These are phyloP conservation scores for Odontamblyopus rebecca DNA, from an alignment of 2,797 vertebrate genomes.

Conservation along the genomic window DNA sequence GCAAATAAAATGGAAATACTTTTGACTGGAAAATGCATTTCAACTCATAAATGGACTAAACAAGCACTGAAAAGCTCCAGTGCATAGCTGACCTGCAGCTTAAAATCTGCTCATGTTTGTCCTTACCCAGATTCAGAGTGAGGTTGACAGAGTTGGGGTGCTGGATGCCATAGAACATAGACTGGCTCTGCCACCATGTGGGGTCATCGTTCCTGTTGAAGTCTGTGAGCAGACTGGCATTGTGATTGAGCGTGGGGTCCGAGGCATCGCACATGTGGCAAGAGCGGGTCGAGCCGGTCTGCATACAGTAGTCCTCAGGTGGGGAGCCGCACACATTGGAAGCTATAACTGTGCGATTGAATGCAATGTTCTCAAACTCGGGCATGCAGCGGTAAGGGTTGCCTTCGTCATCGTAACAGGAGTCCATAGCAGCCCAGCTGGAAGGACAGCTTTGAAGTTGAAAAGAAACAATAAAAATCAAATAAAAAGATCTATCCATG, in stretches of 20 bases:
- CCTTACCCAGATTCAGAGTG: constrained; percentile 87
- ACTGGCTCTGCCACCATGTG: constrained; percentile 97
- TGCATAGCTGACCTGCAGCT: too few relatives aligned
- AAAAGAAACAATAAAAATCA: constrained; percentile 33
- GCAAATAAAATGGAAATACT: too few relatives aligned
- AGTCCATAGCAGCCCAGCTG: constrained; percentile 71
- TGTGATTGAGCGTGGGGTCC: constrained; percentile 77
- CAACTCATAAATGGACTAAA: neutral
- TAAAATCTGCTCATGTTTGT: constrained; percentile 30
- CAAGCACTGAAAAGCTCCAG: neutral
- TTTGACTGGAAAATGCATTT: neutral
- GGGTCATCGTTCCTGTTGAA: constrained; percentile 89
- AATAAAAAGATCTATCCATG: constrained; percentile 65
- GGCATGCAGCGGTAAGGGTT: constrained; percentile 84
- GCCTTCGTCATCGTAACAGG: constrained; percentile 80
- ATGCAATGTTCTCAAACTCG: constrained; percentile 88
- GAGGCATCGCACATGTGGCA: constrained; percentile 83
- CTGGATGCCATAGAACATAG: constrained; percentile 91
- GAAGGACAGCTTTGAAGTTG: constrained; percentile 48
- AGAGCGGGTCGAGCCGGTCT: constrained; percentile 81
- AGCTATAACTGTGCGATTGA: constrained; percentile 73
- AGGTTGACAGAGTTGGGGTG: constrained; percentile 88
- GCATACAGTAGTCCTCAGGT: constrained; percentile 90
- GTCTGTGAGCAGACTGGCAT: constrained; percentile 86
- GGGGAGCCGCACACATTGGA: constrained; percentile 86